Base-by-base conservation (phyloP, 2,888 invertebrate species). In the Diarsia brunnea region DNA sequence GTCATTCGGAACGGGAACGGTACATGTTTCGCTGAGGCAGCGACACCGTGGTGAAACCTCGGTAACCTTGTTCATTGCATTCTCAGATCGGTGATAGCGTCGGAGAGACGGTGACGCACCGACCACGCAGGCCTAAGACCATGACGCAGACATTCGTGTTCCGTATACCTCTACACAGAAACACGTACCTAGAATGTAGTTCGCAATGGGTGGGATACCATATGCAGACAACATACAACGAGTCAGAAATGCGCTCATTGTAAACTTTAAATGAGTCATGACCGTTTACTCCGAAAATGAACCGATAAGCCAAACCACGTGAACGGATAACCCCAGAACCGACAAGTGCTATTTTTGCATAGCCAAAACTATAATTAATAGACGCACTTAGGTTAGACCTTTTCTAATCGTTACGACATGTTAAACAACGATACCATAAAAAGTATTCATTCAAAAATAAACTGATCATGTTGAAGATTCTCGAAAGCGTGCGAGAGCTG, bases 401-500 rank as follows among this genome's bases (percentile, higher is more conserved):
- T 72, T 82, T 79, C 64, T 73, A 70, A 68, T 65, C 47, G 55
- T 67, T 70, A 73, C 60, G 53, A 70, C 63, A 76, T 63, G 61
- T 70, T 84, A 24, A 80, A 73, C 73, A 73, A 73, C 66, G 61
- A 67, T 79, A 43, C 5, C 63, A 69, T n/a, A 82, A 84, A 78
- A 84, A 84, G 79, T 81, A 51, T 69, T 55, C 58, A 69, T 77
- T 73, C 31, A 77, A 84, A 84, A 89, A 87, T 82, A 81, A 88
- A 87, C 82, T 77, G 87, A 72, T 84, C 78, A 84, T 76, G 77
- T 74, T 67, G 87, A 88, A 86, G 78, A 80, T 87, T 90, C 89
- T 90, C 88, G 88, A 89, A 89, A 89, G 84, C 88, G 84, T 84
- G 84, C 77, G 82, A 85, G 73, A 75, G 71, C 78, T 71, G 77